Evolutionary conservation across 2,797 vertebrate species (phyloP), one percentile per base, ranked within the genome.

Genomic region (Vireo griseus): DNA sequence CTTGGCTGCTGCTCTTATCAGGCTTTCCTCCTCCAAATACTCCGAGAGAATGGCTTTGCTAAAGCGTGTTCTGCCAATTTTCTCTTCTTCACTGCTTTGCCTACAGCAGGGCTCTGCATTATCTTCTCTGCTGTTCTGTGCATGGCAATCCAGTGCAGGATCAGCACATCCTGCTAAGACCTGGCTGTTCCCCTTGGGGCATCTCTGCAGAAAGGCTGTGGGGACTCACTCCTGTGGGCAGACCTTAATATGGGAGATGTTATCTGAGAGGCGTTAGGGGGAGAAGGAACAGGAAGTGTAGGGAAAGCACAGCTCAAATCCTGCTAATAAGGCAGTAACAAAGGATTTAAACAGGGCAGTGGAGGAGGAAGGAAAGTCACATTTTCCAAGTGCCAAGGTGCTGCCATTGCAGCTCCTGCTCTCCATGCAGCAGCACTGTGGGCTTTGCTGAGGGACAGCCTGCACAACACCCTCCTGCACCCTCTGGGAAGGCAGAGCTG

Each of bases 71-170:
- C 63, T 87, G 66, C 45, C 80, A 35, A 52, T 88, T 84, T 78
- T 16, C 77, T 86, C 5, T 55, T 83, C 82, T 62, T 86, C 84
- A 20, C 24, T 65, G 71, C 72, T 76, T 83, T 87, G 47, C 66
- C 90, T 61, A 71, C n/a, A 94, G 77, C 81, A 86, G 63, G 88
- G 68, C 33, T 76, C 63, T 59, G 63, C 83, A 44, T 86, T 76
- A 28, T 48, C 69, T 68, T 55, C 45, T 71, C 71, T 87, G 90
- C 86, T 74, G 58, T 25, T 88, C 50, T 3, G 42, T 20, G 35
- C 3, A 1, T 21, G 50, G 62, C 76, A 39, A 8, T 50, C 50
- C 79, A 62, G 76, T 13, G 2, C 48, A 50, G 84, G 71, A 58
- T 51, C 68, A 14, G 74, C 83, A 51, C 58, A 25, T 20, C 48